phyloP scores from a whole-genome alignment of 2,797 vertebrate genomes.

The Chelon auratus region DNA sequence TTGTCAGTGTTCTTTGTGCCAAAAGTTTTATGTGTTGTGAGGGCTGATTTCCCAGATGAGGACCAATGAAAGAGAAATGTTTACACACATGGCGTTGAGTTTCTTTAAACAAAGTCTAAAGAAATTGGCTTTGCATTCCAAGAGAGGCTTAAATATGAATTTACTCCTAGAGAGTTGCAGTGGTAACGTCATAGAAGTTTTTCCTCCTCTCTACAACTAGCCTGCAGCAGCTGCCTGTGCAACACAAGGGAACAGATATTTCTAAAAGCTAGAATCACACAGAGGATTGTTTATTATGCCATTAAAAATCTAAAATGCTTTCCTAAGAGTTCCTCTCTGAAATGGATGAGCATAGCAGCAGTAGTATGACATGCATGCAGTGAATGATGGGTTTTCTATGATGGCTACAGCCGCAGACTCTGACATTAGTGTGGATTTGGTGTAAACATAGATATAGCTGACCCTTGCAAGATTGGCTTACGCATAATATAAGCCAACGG shows the following conservation, averaged over 20 bases:
- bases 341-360: slow-evolving; percentile 2
- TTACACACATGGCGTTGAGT: slow-evolving; percentile 25
- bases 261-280: neutral
- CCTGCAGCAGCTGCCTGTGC: slow-evolving; percentile 29
- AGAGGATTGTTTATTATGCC: too few relatives aligned
- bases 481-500: slow-evolving; percentile 7
- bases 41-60: slow-evolving; percentile 43
- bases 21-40: slow-evolving; percentile 43
- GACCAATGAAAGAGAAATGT: slow-evolving; percentile 36
- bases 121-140: too few relatives aligned
- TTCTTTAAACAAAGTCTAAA: slow-evolving; percentile 2
- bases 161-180: neutral
- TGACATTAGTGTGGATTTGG: neutral
- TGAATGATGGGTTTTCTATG: slow-evolving; percentile 12
- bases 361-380: neutral
- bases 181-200: slow-evolving; percentile 21
- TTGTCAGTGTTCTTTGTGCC: slow-evolving; percentile 59
- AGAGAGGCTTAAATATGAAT: too few relatives aligned
- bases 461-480: slow-evolving; percentile 6
- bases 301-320: neutral
- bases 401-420: slow-evolving; percentile 10
- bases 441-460: neutral
- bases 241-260: neutral
- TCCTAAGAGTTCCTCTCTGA: slow-evolving; percentile 9
- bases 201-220: slow-evolving; percentile 5